Evolutionary conservation across 2,888 invertebrate species (phyloP), one percentile per base, ranked within the genome.

Genomic region (Lasioglossum pauxillum): DNA sequence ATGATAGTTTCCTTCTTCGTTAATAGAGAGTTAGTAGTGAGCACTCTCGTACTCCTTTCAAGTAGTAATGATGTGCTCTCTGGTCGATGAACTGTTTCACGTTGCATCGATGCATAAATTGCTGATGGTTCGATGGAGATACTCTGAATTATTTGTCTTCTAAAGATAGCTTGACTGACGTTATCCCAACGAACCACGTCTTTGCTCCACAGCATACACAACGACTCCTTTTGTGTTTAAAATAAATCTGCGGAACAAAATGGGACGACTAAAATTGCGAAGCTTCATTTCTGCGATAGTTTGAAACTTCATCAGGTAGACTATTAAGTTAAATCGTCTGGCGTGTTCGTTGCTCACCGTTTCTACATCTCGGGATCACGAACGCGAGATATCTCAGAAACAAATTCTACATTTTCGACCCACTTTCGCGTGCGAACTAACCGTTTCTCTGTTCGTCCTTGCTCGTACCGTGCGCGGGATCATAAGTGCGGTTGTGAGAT

Each of bases 341-440:
- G 60, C 60, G 60, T 60, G 27, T 31, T 27, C 60, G 60, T 16
- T 23, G 53, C n/a, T 53, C 27, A 12, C 60, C 60, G 27, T 60
- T 60, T 27, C 60, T 60, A 60, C 60, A 60, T 60, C 60, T 53
- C 35, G 23, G 19, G 35, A 44, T 60, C 60, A 60, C 60, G 60
- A 60, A 60, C 60, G 44, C 67, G 19, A 41, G 23, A 23, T 60
- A 60, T 27, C 60, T 27, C 60, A 14, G 60, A 60, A 31, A 60
- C 60, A 60, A 60, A 60, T 60, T 60, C 60, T 27, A 60, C 27
- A 27, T 60, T 60, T 60, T 60, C 60, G 60, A 60, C 27, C 60
- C 27, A 60, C 14, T 60, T 60, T 27, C 14, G 27, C 60, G 60
- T 27, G 60, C 60, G 1, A 53, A 53, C 23, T 53, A 53, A 53